phyloP scores from a whole-genome alignment of 2,797 vertebrate species.

The Hemibagrus guttatus region DNA sequence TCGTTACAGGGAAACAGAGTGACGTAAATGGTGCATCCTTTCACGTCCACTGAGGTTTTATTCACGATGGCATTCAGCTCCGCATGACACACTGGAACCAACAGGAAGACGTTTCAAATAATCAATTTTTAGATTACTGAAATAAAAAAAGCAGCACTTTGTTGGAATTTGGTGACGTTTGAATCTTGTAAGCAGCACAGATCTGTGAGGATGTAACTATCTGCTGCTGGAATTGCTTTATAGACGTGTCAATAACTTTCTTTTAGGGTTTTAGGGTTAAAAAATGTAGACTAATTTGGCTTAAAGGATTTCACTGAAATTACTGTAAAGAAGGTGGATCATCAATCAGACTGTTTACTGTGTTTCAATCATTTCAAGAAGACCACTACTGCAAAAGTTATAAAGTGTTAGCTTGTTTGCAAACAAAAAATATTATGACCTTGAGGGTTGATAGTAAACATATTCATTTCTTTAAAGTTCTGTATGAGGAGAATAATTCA shows the following conservation, averaged over 20 bases:
- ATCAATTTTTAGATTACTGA: background rate
- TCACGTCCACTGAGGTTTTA: conserved; percentile 93
- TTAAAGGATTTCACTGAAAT: background rate
- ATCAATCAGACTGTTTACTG: no score
- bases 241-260: no score
- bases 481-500: background rate
- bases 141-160: background rate
- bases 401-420: no score
- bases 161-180: background rate
- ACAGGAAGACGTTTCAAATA: no score
- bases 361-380: no score
- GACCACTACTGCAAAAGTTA: no score
- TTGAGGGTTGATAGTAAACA: no score
- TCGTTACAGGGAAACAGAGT: conserved; percentile 95
- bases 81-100: conserved; percentile 86
- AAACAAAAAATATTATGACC: no score
- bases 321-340: background rate
- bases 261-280: no score
- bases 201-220: background rate
- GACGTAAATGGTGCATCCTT: conserved; percentile 91
- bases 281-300: background rate
- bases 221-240: no score
- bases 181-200: background rate
- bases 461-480: no score
- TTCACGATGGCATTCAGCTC: conserved; percentile 97